A percentile compares a stretch with the other conserved stretches of the same genome.
These are phyloP conservation scores for Coelopa frigida DNA, from an alignment of 1,140 invertebrate species.

Conservation along the genomic window DNA sequence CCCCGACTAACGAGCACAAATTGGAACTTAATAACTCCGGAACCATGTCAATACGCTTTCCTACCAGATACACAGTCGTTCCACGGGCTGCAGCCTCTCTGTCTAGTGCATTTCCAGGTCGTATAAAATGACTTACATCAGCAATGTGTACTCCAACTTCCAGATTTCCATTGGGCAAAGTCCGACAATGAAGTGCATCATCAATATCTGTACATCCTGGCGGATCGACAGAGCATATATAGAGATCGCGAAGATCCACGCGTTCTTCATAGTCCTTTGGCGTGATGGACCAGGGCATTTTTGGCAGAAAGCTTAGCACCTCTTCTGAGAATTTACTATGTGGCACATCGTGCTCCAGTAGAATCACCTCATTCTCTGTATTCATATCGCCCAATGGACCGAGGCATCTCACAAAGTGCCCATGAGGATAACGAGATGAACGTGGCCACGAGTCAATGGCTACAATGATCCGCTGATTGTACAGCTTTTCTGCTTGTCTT, in stretches of 20 bases:
- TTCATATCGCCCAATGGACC: conserved; percentile 74
- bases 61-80: conserved; percentile 87
- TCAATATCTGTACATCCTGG: conserved; percentile 99
- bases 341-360: conserved; percentile 96
- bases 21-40: conserved; percentile 86
- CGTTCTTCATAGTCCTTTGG: conserved; percentile 75
- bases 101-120: conserved; percentile 81
- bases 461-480: conserved; percentile 81
- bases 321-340: conserved; percentile 91
- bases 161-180: conserved; percentile 65
- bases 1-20: conserved; percentile 80
- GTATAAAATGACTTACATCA: conserved; percentile 90
- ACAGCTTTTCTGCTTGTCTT: conserved; percentile 72
- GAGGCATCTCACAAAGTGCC: conserved; percentile 82
- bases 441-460: conserved; percentile 89
- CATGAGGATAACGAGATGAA: conserved; percentile 66
- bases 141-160: conserved; percentile 95
- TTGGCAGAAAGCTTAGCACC: conserved; percentile 87
- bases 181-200: conserved; percentile 89
- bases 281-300: conserved; percentile 83
- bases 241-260: conserved; percentile 73
- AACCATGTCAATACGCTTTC: conserved; percentile 84
- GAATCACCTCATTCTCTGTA: conserved; percentile 91
- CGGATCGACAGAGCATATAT: conserved; percentile 96
- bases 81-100: conserved; percentile 76